Conservation (phyloP, 2,797 vertebrate species). For the Phaenicophaeus curvirostris region DNA sequence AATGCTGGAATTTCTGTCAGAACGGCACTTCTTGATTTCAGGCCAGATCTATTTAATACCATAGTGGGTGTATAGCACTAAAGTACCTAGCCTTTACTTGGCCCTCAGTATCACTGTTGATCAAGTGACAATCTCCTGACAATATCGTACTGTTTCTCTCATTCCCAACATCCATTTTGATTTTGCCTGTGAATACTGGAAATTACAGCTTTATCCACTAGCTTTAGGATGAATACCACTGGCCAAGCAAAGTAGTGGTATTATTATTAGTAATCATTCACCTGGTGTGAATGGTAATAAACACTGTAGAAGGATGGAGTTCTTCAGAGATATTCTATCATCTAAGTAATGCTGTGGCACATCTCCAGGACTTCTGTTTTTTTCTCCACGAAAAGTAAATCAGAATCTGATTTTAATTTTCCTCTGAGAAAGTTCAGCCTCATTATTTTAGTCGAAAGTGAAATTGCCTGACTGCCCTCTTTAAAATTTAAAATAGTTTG, state of each 20-base stretch:
- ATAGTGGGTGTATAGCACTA: background rate
- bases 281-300: background rate
- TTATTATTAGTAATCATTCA: background rate
- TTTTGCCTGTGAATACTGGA: background rate
- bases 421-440: background rate
- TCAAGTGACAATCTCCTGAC: background rate
- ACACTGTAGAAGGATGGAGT: background rate
- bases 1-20: background rate
- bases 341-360: background rate
- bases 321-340: background rate
- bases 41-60: background rate
- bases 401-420: background rate
- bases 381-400: background rate
- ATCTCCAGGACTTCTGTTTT: background rate
- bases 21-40: background rate
- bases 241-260: background rate
- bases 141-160: background rate
- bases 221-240: background rate
- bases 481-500: conserved; percentile 7
- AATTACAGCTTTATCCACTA: background rate
- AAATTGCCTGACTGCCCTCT: background rate
- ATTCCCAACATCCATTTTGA: background rate
- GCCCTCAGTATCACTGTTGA: background rate
- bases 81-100: background rate
- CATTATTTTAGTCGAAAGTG: conserved; percentile 4